Evolutionary conservation across 2,888 invertebrate genomes (phyloP), one percentile per base, ranked within the genome.

Genomic region (Salpingus planirostris): DNA sequence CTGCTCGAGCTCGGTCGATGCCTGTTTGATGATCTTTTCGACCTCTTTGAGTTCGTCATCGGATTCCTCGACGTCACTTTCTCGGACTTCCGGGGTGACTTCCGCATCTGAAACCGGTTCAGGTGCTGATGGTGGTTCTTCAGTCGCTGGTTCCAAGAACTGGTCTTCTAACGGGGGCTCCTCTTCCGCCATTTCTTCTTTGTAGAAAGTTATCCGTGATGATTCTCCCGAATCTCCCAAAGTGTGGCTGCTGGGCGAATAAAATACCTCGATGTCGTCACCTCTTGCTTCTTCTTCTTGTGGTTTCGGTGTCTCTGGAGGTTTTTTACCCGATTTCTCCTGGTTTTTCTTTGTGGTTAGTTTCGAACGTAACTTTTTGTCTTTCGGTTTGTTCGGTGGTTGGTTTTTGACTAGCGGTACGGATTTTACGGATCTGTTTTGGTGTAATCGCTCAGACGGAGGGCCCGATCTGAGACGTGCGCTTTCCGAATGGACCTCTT

Each of bases 1-100:
- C 33, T 58, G 44, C 11, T 57, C 50, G 7, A 61, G 31, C 24
- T 59, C 57, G 21, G 42, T 38, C 1, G 53, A 46, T 1, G 58
- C 54, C 35, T 52, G 44, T 23, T 55, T 44, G 3, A 60, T 58
- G 48, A 62, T 52, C 27, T 56, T 32, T 43, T 61, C 60, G 0
- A 60, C 55, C 36, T 58, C 58, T 38, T 50, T 46, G 26, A 62
- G 36, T n/a, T 57, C 55, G 36, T 55, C 55, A 11, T 50, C 45
- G 13, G 43, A 35, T 32, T 44, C 41, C 29, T 43, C 42, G 6
- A 23, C 33, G 29, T 42, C 46, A 12, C 29, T 33, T 31, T 41
- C 47, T 24, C 22, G 24, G 21, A 34, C 31, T 27, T 33, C 35
- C 11, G 21, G 13, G 10, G 12, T 14, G 10, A 27, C n/a, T 29